Conservation (phyloP, 2,888 invertebrate genomes). For the Drosophila paracracens region DNA sequence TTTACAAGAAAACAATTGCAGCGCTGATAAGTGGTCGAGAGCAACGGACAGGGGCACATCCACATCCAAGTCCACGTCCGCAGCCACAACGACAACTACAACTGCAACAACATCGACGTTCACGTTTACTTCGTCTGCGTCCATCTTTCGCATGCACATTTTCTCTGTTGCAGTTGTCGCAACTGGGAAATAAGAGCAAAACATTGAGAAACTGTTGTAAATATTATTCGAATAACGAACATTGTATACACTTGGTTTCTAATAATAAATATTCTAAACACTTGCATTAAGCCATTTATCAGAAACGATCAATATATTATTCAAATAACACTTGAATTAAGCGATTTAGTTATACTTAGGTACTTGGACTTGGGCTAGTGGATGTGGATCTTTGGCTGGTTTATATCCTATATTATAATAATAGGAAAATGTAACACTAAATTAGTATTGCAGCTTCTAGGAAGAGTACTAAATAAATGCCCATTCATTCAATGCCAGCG, state of each 20-base stretch:
- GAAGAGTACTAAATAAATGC: background rate
- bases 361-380: background rate
- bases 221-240: conserved; percentile 4
- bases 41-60: conserved; percentile 64
- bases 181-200: conserved; percentile 44
- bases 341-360: background rate
- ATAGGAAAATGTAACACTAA: background rate
- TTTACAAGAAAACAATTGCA: conserved; percentile 80
- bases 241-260: conserved; percentile 20
- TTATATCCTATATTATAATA: background rate
- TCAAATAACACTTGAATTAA: background rate
- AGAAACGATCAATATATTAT: background rate
- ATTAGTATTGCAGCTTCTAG: background rate
- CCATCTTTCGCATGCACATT: conserved; percentile 32
- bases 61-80: conserved; percentile 31
- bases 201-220: conserved; percentile 20
- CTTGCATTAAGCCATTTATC: background rate
- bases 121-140: conserved; percentile 3
- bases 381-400: background rate
- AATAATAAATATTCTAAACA: background rate
- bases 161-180: conserved; percentile 47
- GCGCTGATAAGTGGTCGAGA: conserved; percentile 70
- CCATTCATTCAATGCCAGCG: background rate
- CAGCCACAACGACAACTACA: background rate
- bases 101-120: background rate